Base-by-base conservation (phyloP, 2,888 invertebrate species). In the Hoplodrina ambigua region DNA sequence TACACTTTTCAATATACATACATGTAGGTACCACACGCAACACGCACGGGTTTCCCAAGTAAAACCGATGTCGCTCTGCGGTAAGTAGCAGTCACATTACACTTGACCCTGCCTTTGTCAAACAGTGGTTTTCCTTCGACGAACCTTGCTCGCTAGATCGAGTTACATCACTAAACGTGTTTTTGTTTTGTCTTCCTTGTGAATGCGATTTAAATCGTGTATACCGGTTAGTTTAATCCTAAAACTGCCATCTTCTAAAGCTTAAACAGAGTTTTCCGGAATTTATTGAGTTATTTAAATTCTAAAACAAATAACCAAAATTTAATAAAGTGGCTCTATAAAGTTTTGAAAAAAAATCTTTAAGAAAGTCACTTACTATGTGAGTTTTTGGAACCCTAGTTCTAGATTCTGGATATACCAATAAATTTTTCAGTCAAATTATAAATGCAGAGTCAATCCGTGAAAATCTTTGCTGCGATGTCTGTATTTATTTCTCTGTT, bases 71-170 rank as follows among this genome's bases (percentile, higher is more conserved):
- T 78, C 60, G 60, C 66, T 63, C 13, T 54, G 53, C 56, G 56
- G 78, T 81, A 78, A 68, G 78, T 78, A 82, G 58, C 53, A 58
- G 69, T 69, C 70, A 67, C 54, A 61, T 61, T 68, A 78, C 77
- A 75, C 74, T 77, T 83, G 83, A 78, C 80, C 85, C 70, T 63
- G 68, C 72, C 63, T 70, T 81, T 82, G 83, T 72, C 72, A 73
- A 70, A 70, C 62, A 69, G 81, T 56, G 71, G 85, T 80, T 85
- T 80, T 75, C 85, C 83, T 82, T 75, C 70, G 63, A 73, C 72
- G 65, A 75, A 75, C 83, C 83, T 85, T 64, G 75, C 74, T 67
- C 52, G 53, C 49, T 69, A 59, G 69, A 80, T 84, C 60, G 50
- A 58, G 64, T 83, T 83, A 80, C 83, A 78, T 83, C 85, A 83